A percentile compares a stretch with the other conserved stretches of the same genome.
Conservation (phyloP, 2,113 vertebrate species). For the Hippopotamus amphibius region DNA sequence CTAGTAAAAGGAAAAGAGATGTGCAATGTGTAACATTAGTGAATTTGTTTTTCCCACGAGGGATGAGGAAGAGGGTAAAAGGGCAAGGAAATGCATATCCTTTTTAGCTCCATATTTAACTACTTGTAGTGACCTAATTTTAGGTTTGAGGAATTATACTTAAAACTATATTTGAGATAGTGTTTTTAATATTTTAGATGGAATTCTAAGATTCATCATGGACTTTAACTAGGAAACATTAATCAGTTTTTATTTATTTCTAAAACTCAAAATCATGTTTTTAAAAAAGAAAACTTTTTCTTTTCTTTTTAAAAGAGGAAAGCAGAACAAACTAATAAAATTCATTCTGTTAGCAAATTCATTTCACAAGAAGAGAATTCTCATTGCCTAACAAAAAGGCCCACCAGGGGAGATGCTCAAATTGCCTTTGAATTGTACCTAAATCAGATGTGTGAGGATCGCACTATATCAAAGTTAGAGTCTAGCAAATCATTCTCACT, state of each 20-base stretch:
- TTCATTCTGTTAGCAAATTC: background rate
- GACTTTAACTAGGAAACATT: conserved; percentile 4
- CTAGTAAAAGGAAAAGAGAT: conserved; percentile 31
- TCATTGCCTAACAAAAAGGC: background rate
- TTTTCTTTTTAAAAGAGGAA: background rate
- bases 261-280: conserved; percentile 17
- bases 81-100: background rate
- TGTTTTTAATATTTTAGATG: conserved; percentile 25
- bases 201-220: conserved; percentile 31
- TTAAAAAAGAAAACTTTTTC: background rate
- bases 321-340: background rate
- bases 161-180: conserved; percentile 28
- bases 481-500: background rate
- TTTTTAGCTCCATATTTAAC: conserved; percentile 47
- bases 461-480: background rate
- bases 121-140: conserved; percentile 42
- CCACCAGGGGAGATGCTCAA: background rate
- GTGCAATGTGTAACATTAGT: background rate
- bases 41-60: background rate
- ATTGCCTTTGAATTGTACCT: background rate
- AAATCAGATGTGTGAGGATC: background rate
- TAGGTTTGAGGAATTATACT: conserved; percentile 21
- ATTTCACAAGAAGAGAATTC: conserved; percentile 7
- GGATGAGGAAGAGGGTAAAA: background rate
- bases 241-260: background rate